These are phyloP conservation scores for Triops longicaudatus DNA, from an alignment of 1,140 invertebrate genomes.

Conservation along the genomic window DNA sequence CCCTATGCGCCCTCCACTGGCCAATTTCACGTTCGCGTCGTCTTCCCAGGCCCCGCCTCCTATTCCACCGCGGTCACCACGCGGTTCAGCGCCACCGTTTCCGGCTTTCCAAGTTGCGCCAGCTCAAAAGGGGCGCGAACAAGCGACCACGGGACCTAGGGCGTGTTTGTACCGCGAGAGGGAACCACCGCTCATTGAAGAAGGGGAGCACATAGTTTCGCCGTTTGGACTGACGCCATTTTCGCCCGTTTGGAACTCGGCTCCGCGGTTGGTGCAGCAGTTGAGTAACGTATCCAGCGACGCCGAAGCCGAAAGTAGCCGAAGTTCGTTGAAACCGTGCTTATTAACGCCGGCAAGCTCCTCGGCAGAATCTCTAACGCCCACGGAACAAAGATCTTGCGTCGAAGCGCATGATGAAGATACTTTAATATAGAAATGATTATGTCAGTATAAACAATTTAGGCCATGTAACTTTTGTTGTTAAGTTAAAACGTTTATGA, in stretches of 20 bases:
- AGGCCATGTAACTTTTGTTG: too few species aligned
- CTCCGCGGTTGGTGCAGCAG: background rate
- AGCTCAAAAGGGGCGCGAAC: background rate
- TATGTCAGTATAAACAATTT: too few species aligned
- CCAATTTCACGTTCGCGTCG: background rate
- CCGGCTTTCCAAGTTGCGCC: background rate
- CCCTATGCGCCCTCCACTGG: background rate
- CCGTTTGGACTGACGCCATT: background rate
- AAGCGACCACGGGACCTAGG: background rate
- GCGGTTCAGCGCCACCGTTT: background rate
- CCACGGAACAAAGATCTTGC: background rate
- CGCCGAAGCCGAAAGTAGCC: constrained; percentile 22
- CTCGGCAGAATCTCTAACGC: constrained; percentile 21
- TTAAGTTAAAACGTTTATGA: too few species aligned
- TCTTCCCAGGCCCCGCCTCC: background rate
- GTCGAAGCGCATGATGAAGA: constrained; percentile 22
- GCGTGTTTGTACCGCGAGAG: constrained; percentile 19
- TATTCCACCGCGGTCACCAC: background rate
- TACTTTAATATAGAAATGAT: constrained; percentile 16
- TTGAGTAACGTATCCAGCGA: background rate
- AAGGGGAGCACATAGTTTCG: constrained; percentile 1
- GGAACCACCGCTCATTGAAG: constrained; percentile 25
- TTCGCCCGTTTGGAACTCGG: background rate
- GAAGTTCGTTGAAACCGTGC: constrained; percentile 14
- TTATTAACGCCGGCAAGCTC: constrained; percentile 16